phyloP scores from a whole-genome alignment of 1,140 invertebrate species.

The Lasioglossum albipes region DNA sequence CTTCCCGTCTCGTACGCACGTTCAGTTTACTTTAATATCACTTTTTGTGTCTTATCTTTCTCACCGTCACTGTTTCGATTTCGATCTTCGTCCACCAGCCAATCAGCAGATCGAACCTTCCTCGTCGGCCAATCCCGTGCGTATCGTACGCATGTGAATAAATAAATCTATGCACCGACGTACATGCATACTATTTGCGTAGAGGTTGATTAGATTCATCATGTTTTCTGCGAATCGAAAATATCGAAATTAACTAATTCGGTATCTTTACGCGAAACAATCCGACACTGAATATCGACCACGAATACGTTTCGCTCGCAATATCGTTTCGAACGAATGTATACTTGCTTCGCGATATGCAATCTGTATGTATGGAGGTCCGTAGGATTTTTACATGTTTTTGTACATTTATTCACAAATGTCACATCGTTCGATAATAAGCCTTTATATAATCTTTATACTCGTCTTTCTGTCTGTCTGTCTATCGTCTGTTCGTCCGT shows the following conservation, averaged over 20 bases:
- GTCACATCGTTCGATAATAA: not conserved
- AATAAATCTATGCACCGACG: slow-evolving; percentile 43
- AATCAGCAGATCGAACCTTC: slow-evolving; percentile 39
- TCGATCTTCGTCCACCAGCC: slow-evolving; percentile 40
- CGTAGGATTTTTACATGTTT: slow-evolving; percentile 39
- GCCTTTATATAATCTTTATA: slow-evolving; percentile 17
- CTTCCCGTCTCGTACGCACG: slow-evolving; percentile 41
- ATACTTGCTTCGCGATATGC: not conserved
- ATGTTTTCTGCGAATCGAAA: not conserved
- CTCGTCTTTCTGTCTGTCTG: slow-evolving; percentile 19
- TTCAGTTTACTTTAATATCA: slow-evolving; percentile 25
- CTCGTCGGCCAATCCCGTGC: slow-evolving; percentile 32
- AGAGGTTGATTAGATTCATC: not conserved
- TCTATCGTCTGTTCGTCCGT: not conserved
- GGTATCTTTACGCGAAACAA: no score
- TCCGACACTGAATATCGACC: no score
- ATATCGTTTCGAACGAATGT: not conserved
- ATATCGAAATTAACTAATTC: not conserved
- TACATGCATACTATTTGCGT: slow-evolving; percentile 22
- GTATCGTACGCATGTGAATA: slow-evolving; percentile 50
- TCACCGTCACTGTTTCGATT: slow-evolving; percentile 53
- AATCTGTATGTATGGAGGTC: slow-evolving; percentile 13
- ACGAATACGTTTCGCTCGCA: not conserved
- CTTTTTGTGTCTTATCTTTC: slow-evolving; percentile 17
- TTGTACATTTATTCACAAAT: slow-evolving; percentile 28